Conservation (phyloP, 2,113 vertebrate species). For the Anguilla japonica region DNA sequence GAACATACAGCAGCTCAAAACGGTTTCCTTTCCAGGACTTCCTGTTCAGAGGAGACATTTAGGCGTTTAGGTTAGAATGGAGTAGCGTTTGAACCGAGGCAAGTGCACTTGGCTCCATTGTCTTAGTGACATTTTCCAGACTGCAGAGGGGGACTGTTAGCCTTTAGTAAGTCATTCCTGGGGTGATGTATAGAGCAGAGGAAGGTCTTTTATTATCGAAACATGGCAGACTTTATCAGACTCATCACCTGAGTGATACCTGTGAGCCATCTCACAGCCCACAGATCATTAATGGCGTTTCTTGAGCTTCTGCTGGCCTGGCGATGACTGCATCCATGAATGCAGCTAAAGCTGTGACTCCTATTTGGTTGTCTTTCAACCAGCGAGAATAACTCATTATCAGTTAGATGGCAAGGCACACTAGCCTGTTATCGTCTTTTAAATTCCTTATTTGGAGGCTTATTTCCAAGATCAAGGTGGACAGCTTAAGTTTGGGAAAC, state of each 20-base stretch:
- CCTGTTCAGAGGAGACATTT: not conserved
- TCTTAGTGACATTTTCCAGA: no score
- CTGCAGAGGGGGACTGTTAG: not conserved
- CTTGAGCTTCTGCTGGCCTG: slow-evolving; percentile 31
- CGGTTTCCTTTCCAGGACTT: not conserved
- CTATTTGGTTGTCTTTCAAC: not conserved
- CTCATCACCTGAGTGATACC: slow-evolving; percentile 16
- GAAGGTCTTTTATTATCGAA: slow-evolving; percentile 15
- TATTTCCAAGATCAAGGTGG: slow-evolving; percentile 5
- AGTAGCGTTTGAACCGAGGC: not conserved
- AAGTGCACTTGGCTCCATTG: not conserved
- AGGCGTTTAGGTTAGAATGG: not conserved
- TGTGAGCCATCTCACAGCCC: slow-evolving; percentile 12
- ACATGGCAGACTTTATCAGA: slow-evolving; percentile 38
- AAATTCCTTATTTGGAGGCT: slow-evolving; percentile 34
- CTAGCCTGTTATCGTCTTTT: slow-evolving; percentile 29
- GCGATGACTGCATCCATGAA: slow-evolving; percentile 45
- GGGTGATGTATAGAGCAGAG: slow-evolving; percentile 1
- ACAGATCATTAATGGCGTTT: slow-evolving; percentile 43
- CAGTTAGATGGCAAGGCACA: not conserved
- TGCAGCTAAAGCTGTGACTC: slow-evolving; percentile 30
- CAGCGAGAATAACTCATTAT: not conserved
- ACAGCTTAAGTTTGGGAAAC: not conserved
- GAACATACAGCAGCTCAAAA: not conserved
- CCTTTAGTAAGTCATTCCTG: not conserved